A percentile compares a stretch with the other conserved stretches of the same genome.
These are phyloP conservation scores for Watsonalla binaria DNA, from an alignment of 2,888 invertebrate genomes.

Conservation along the genomic window DNA sequence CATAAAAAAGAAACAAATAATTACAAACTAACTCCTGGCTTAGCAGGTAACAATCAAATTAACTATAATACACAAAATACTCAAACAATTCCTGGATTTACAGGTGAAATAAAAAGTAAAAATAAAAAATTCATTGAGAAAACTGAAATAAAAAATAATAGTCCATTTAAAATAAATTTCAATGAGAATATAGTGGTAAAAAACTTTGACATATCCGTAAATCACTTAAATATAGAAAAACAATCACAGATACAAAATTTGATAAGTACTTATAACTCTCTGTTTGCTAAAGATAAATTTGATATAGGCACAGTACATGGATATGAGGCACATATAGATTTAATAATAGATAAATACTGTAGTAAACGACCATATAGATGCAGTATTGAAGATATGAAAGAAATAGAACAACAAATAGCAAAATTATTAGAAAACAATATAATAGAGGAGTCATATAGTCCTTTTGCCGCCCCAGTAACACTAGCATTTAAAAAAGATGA, in stretches of 20 bases:
- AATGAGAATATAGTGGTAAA: not conserved
- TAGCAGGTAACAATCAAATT: not conserved
- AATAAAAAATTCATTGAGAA: not conserved
- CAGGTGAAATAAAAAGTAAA: slow-evolving; percentile 3
- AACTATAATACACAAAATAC: not conserved
- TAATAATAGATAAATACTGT: slow-evolving; percentile 1
- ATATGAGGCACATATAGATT: slow-evolving; percentile 18
- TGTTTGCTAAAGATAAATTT: slow-evolving; percentile 3
- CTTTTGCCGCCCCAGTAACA: slow-evolving; percentile 27
- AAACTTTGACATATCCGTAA: slow-evolving; percentile 2
- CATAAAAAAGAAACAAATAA: not conserved
- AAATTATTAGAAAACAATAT: slow-evolving; percentile 14
- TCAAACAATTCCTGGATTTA: slow-evolving; percentile 5
- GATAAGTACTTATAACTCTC: not conserved
- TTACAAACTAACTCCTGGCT: not conserved
- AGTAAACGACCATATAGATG: slow-evolving; percentile 13
- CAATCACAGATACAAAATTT: slow-evolving; percentile 1
- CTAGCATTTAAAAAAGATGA: slow-evolving; percentile 25
- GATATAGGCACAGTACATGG: slow-evolving; percentile 7
- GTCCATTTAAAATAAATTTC: slow-evolving; percentile 5
- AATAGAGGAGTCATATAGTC: slow-evolving; percentile 24
- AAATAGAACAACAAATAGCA: slow-evolving; percentile 13
- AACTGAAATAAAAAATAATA: not conserved
- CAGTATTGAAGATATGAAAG: slow-evolving; percentile 12
- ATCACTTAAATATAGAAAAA: not conserved